phyloP scores from a whole-genome alignment of 2,888 invertebrate species.

The Lasioglossum zephyrum region DNA sequence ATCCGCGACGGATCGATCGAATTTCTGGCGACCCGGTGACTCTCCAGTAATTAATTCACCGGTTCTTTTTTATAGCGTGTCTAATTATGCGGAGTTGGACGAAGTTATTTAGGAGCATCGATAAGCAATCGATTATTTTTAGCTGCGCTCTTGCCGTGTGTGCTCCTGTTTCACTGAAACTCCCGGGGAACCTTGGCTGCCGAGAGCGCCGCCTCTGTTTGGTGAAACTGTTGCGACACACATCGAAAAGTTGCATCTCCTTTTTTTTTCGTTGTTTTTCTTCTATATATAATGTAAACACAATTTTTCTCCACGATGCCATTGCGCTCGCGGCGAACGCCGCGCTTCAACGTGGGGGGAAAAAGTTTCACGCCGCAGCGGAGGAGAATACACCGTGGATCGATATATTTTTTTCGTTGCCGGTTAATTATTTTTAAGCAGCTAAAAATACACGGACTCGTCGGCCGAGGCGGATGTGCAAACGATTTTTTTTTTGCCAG shows the following conservation, averaged over 20 bases:
- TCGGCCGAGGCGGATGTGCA: background rate
- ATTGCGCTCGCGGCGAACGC: background rate
- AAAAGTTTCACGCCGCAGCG: background rate
- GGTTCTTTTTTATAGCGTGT: background rate
- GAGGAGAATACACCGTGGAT: background rate
- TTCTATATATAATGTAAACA: background rate
- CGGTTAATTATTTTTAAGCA: constrained; percentile 2
- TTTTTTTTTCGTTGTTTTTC: background rate
- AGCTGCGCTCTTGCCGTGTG: background rate
- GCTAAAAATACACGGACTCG: background rate
- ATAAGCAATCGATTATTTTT: constrained; percentile 16
- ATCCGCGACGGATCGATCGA: background rate
- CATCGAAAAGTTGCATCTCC: constrained; percentile 3
- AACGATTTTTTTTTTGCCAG: background rate
- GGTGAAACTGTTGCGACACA: background rate
- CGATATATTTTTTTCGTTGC: background rate
- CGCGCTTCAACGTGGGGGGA: background rate
- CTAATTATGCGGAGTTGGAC: constrained; percentile 9
- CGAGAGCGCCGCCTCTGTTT: background rate
- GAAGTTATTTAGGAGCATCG: constrained; percentile 14
- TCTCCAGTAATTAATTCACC: constrained; percentile 3
- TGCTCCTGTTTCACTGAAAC: background rate
- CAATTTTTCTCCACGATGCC: background rate
- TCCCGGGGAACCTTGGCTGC: background rate
- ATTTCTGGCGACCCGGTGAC: background rate